Base-by-base conservation (phyloP, 2,113 vertebrate species). In the Aegypius monachus region DNA sequence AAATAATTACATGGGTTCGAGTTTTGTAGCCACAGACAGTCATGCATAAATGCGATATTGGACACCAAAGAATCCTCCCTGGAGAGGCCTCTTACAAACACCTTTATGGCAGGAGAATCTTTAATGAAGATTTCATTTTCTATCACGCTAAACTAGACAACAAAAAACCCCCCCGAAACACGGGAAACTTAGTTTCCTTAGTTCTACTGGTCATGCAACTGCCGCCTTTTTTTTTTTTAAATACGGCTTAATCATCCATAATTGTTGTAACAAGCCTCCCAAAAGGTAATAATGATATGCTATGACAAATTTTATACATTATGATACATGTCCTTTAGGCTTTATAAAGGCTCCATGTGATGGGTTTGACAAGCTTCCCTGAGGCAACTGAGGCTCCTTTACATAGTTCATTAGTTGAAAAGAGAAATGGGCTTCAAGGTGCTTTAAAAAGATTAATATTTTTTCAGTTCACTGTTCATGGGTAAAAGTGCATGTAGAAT, bases 311-410 rank as follows among this genome's bases (percentile, higher is more conserved):
- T 91, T 93, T 95, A 86, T 88, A 88, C 86, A 81, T 93, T 93
- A 88, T 77, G 88, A 83, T 96, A 83, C 82, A 81, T 78, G 84
- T 96, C 86, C 92, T 93, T 90, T 84, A 90, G 90, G 90, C 92
- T 96, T 97, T 84, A 63, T 79, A 83, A 90, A 86, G 86, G 61
- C 42, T 97, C 48, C 71, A 67, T 74, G 26, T 90, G 92, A 97
- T 84, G 82, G 38, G 59, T 92, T 94, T 96, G 94, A 94, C 94
- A 97, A 95, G 94, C 61, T 95, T 90, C 86, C 94, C 90, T 43
- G 79, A 84, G 92, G 95, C 82, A 81, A 88, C 81, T 75, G 90
- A 83, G 86, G 77, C 72, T 97, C 56, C 82, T 93, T 83, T 92
- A 79, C 94, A 88, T 91, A 93, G 82, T 96, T 97, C 86, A 86